Base-by-base conservation (phyloP, 2,113 vertebrate species). In the Campylorhamphus procurvoides region DNA sequence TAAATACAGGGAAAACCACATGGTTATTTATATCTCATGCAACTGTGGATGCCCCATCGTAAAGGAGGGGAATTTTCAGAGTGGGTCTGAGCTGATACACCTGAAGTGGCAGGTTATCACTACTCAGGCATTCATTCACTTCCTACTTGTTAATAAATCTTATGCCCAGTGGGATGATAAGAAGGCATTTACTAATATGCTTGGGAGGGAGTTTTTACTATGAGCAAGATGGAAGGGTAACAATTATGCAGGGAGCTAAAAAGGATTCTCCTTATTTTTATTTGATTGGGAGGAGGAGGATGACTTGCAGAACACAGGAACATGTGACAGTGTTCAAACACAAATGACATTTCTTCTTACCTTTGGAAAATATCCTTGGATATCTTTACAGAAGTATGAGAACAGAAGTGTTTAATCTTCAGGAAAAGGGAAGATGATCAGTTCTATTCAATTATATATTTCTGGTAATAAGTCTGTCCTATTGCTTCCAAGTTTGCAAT, bases 11-110 rank as follows among this genome's bases (percentile, higher is more conserved):
- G 27, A 20, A 47, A 62, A n/a, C 3, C 8, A 9, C 13, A 13
- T 55, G 0, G 0, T 14, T 78, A 0, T 75, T 89, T 44, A 1
- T 73, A n/a, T 24, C 3, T 1, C 7, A 8, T 22, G 7, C 52
- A n/a, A n/a, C n/a, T n/a, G n/a, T n/a, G n/a, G n/a, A n/a, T n/a
- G n/a, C n/a, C n/a, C n/a, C n/a, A n/a, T n/a, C n/a, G n/a, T 67
- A 19, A 47, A 56, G 52, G 27, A 68, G 17, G 60, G 79, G 37
- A 3, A 1, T 53, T 92, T 76, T 77, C 17, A 9, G 35, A 52
- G 13, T 64, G 35, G 16, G 3, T 62, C 40, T 82, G 37, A 4
- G 20, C 25, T 81, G 33, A 14, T 24, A 14, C 0, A 46, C 24
- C 29, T 77, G 28, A 64, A 59, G 39, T 20, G 53, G 50, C 31